Base-by-base conservation (phyloP, 1,140 invertebrate genomes). In the Mya arenaria region DNA sequence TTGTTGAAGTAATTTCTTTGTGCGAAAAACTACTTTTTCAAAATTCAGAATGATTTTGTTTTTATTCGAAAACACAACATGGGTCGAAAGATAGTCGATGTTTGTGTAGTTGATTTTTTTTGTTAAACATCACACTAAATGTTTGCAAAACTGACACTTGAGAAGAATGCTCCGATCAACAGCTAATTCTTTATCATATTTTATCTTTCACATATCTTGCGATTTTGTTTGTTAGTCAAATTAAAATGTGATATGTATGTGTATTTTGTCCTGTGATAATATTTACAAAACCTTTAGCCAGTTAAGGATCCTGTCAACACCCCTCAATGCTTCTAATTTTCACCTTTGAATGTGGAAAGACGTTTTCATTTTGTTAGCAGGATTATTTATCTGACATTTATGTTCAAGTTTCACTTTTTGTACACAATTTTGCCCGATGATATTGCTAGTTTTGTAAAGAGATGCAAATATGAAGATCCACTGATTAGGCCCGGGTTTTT, bases 211-310 rank as follows among this genome's bases (percentile, higher is more conserved):
- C 39, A 44, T 73, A 82, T 81, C 78, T 60, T 62, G 55, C 44
- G 41, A 81, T 71, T 75, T 63, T 82, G 79, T 82, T 73, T 82
- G 79, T 82, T 65, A 82, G 69, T 68, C 68, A 82, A 82, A 82
- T 82, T 73, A 82, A 82, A 82, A 37, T n/a, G 68, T 39, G 79
- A 82, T 82, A 82, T 82, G 60, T 82, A 63, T 82, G 79, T 82
- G 66, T 82, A 63, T 65, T 82, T 58, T 62, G 25, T 25, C n/a
- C 36, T 69, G 63, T 52, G 68, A 68, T 37, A 82, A 82, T 82
- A 82, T 82, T 82, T 52, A 65, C 79, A 52, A 73, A 71, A 36
- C 58, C 58, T 80, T 66, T 60, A 39, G 62, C 62, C 60, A 48
- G 15, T 58, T 34, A 69, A 65, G 72, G 62, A n/a, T 28, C 77